Evolutionary conservation across 2,113 vertebrate genomes (phyloP).

Genomic region (Zosterops borbonicus): DNA sequence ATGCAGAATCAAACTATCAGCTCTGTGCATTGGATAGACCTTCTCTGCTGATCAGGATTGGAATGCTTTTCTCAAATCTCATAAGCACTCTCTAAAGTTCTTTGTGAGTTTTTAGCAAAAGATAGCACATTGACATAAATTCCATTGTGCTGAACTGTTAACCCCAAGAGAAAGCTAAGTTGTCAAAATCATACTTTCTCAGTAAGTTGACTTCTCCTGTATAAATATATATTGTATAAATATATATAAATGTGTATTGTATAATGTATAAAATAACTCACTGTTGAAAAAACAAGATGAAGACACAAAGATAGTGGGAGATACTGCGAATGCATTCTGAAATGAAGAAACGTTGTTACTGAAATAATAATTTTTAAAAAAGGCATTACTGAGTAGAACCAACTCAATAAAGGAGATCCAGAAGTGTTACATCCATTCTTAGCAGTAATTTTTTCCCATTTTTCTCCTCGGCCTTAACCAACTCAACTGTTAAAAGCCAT

Average conservation of each 20-base stretch:
- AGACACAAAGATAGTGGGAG: not conserved
- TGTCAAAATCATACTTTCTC: not conserved
- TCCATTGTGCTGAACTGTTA: not conserved
- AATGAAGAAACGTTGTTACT: not conserved
- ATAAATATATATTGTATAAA: too few species aligned
- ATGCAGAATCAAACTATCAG: not conserved
- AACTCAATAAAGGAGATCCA: not conserved
- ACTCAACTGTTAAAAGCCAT: not conserved
- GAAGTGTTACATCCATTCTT: not conserved
- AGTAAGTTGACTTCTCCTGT: not conserved
- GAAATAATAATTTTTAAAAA: too few species aligned
- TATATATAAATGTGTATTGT: too few species aligned
- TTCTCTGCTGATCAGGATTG: not conserved
- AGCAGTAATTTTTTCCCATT: not conserved
- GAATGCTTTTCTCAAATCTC: not conserved
- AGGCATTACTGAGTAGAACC: not conserved
- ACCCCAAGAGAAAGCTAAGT: not conserved
- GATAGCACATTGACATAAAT: not conserved
- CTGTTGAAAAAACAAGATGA: not conserved
- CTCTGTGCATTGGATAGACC: not conserved
- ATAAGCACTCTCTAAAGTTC: not conserved
- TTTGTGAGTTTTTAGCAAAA: not conserved
- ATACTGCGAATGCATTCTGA: not conserved
- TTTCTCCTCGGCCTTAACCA: not conserved
- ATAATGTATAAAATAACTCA: not conserved